phyloP scores from a whole-genome alignment of 2,113 vertebrate species.

The Vombatus ursinus region DNA sequence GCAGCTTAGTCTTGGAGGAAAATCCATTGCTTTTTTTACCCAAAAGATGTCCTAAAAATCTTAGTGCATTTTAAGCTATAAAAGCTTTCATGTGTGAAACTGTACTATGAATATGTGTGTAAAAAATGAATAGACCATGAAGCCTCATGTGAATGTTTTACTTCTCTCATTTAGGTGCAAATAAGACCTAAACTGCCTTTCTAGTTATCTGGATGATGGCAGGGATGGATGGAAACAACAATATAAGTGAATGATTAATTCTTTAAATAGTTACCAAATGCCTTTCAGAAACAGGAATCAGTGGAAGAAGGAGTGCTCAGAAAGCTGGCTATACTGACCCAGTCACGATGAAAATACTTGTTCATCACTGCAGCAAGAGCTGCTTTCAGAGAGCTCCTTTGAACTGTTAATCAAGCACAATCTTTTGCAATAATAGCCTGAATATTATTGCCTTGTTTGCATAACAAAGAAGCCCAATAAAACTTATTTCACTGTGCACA shows the following conservation, averaged over 20 bases:
- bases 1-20: background rate
- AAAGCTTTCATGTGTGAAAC: background rate
- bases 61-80: background rate
- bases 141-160: background rate
- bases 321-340: constrained; percentile 42
- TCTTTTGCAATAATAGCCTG: constrained; percentile 85
- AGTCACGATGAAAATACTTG: constrained; percentile 69
- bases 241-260: constrained; percentile 27
- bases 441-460: constrained; percentile 85
- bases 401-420: constrained; percentile 87
- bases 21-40: background rate
- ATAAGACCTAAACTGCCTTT: background rate
- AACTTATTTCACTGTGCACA: constrained; percentile 79
- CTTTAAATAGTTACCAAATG: background rate
- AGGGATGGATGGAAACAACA: background rate
- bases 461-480: constrained; percentile 88
- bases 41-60: background rate
- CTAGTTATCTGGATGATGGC: background rate
- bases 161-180: background rate
- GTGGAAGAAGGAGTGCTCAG: constrained; percentile 20
- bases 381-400: constrained; percentile 80
- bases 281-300: background rate
- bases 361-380: background rate
- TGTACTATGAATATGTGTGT: background rate
- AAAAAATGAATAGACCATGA: background rate